Conservation (phyloP, 2,113 vertebrate genomes). For the Petrocephalus microphthalmus region DNA sequence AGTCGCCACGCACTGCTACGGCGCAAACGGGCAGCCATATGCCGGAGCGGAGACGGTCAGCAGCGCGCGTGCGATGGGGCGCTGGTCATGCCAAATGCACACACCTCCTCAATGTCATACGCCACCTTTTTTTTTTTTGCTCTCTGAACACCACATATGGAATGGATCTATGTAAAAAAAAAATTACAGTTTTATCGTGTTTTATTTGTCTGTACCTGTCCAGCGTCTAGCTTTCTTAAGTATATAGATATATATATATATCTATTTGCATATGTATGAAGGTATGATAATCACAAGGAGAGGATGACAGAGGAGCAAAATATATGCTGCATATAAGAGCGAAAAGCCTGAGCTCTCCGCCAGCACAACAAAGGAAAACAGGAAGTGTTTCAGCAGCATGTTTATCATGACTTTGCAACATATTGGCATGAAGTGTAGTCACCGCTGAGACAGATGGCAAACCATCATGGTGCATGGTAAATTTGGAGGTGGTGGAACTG, state of each 20-base stretch:
- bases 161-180: background rate
- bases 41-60: background rate
- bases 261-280: background rate
- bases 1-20: slow-evolving; percentile 26
- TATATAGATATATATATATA: too few species aligned
- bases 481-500: slow-evolving; percentile 48
- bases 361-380: background rate
- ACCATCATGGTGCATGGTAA: slow-evolving; percentile 64
- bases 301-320: background rate
- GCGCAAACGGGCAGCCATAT: background rate
- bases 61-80: background rate
- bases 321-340: background rate
- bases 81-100: background rate
- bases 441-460: slow-evolving; percentile 64
- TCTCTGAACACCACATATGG: background rate
- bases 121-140: background rate
- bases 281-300: background rate
- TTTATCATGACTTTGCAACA: slow-evolving; percentile 62
- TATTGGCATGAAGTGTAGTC: slow-evolving; percentile 56
- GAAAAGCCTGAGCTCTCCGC: background rate
- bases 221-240: too few species aligned
- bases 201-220: background rate
- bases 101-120: background rate
- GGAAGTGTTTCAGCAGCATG: slow-evolving; percentile 35
- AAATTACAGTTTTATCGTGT: background rate